Evolutionary conservation across 1,140 invertebrate species (phyloP), one percentile per base, ranked within the genome.

Genomic region (Drosophila elegans): DNA sequence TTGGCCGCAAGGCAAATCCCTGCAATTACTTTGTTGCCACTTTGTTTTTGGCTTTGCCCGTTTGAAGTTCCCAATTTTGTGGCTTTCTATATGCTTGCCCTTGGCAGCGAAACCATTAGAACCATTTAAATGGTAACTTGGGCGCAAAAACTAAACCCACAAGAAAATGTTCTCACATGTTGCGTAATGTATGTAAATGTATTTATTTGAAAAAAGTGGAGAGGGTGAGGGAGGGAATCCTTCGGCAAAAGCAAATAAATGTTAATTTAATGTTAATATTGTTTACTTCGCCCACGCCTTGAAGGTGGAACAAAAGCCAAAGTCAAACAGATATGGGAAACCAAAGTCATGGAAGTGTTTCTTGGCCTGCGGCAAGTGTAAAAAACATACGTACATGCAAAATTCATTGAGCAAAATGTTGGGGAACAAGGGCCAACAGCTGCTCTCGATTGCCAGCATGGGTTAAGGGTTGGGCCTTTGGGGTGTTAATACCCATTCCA

Each of bases 181-280:
- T 68, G 63, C 72, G 68, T 86, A 88, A 88, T 88, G 59, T 89
- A 89, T 89, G 75, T 62, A 88, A 89, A 88, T 88, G 75, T 88
- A 83, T 86, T 86, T 86, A 86, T 86, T 86, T 82, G 57, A 25
- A 51, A 49, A 25, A 49, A 41, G 45, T 7, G 29, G 27, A 34
- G 42, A 38, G 7, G 3, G 36, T 7, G 27, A 53, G 25, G 13
- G 34, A 29, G 25, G 10, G 48, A 52, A 57, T 34, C 55, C 59
- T 48, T 79, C 62, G 69, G 80, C 46, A 32, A 82, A 88, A 73
- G 67, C 63, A 88, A 89, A 88, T 89, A 88, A 88, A 88, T 88
- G 79, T 89, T 88, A 88, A 88, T 88, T 79, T 80, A 86, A 88
- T 88, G 83, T 66, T 79, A 88, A 88, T 83, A 88, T 69, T 78